Base-by-base conservation (phyloP, 1,140 invertebrate species). In the Phenacoccus solenopsis region DNA sequence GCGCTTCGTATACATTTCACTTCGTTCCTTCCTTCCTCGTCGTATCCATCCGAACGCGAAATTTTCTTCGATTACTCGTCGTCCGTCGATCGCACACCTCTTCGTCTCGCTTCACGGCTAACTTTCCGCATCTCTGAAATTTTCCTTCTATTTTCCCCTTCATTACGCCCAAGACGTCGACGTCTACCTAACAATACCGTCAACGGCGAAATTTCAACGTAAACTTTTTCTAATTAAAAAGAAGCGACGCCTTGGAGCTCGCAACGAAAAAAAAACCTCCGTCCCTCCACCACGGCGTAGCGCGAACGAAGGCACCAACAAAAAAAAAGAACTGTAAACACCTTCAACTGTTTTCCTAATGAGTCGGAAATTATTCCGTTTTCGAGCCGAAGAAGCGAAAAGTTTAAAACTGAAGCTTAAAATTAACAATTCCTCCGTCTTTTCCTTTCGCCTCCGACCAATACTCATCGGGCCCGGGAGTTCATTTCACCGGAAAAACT, bases 401-500 rank as follows among this genome's bases (percentile, higher is more conserved):
- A 72, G 28, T 35, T 64, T 64, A 72, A 32, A 49, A 56, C 38
- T 38, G 61, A 64, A 61, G 27, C 21, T 57, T 28, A 28, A 28
- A 57, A 49, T 35, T 69, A 56, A 69, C 32, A 27, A 59, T 56
- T 32, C 35, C 68, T n/a, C 68, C 32, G 21, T 9, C 22, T 64
- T 25, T 20, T 38, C 32, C n/a, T 38, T 38, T n/a, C 9, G n/a
- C 32, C n/a, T 38, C 25, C 59, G 38, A 49, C 38, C 38, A 49
- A 49, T 49, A 49, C 38, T n/a, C n/a, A n/a, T n/a, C 9, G 32
- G 25, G 59, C 25, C 59, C n/a, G n/a, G n/a, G 59, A 64, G 59
- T 64, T 64, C 59, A 64, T 64, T 64, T 64, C 25, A 27, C 59
- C 25, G 25, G 59, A 64, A 64, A 64, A 64, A 64, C 59, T 64